These are phyloP conservation scores for Erebia epiphron DNA, from an alignment of 2,888 invertebrate genomes.

Conservation along the genomic window DNA sequence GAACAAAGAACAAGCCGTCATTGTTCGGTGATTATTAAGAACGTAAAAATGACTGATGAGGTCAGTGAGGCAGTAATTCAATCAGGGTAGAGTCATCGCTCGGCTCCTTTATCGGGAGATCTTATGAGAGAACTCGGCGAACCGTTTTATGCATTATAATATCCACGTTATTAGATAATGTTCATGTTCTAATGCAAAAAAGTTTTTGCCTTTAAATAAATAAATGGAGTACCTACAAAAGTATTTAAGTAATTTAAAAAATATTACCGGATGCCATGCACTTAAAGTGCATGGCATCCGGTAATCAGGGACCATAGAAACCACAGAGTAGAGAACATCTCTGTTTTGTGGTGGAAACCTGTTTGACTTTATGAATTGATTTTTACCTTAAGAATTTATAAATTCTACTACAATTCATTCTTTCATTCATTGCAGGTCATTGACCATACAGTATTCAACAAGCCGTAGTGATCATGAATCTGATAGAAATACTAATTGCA, in stretches of 20 bases:
- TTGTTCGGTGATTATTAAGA: slow-evolving; percentile 50
- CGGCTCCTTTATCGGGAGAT: slow-evolving; percentile 36
- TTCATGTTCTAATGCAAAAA: not conserved
- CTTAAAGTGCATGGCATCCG: not conserved
- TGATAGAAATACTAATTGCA: not conserved
- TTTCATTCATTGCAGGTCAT: slow-evolving; percentile 8
- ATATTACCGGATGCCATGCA: no score
- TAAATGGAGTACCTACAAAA: no score
- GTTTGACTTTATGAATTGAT: not conserved
- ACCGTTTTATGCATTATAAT: slow-evolving; percentile 13
- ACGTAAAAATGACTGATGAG: slow-evolving; percentile 59
- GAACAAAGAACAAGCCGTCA: slow-evolving; percentile 47
- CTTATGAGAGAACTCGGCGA: slow-evolving; percentile 19
- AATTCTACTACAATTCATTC: slow-evolving; percentile 2
- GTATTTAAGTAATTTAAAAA: no score
- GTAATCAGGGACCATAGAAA: no score
- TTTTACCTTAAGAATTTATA: not conserved
- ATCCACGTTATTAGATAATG: slow-evolving; percentile 14
- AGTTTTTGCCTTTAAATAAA: not conserved
- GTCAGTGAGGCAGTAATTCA: slow-evolving; percentile 64
- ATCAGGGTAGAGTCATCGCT: slow-evolving; percentile 52
- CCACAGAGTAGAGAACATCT: no score
- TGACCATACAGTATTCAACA: slow-evolving; percentile 6
- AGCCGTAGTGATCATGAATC: slow-evolving; percentile 5
- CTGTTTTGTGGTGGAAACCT: not conserved